Percentiles rank a stretch among this genome's conserved stretches.
These are phyloP conservation scores for Phocides pigmalion DNA, from an alignment of 1,140 invertebrate genomes.

Conservation along the genomic window DNA sequence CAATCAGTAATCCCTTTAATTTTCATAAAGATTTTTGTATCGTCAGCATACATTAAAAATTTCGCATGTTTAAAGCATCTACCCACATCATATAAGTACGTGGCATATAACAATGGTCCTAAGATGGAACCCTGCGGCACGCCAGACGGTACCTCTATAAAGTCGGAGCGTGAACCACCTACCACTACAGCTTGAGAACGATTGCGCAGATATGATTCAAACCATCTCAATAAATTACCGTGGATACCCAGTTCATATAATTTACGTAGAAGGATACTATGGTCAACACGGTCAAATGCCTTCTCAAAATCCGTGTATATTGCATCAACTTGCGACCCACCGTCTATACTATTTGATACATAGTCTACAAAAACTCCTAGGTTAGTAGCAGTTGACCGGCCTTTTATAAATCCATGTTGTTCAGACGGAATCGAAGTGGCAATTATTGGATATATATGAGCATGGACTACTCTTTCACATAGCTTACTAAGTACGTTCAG, in stretches of 20 bases:
- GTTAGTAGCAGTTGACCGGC: conserved; percentile 30
- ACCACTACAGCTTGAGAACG: conserved; percentile 24
- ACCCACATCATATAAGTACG: conserved; percentile 22
- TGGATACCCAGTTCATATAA: conserved; percentile 19
- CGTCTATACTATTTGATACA: conserved; percentile 20
- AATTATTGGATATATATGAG: conserved; percentile 16
- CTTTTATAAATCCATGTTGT: conserved; percentile 35
- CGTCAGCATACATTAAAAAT: conserved; percentile 22
- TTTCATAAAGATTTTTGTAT: conserved; percentile 13
- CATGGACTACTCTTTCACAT: conserved; percentile 22
- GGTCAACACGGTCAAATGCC: too few relatives aligned
- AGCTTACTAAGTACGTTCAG: conserved; percentile 27
- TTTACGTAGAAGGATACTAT: conserved; percentile 34
- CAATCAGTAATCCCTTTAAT: background rate
- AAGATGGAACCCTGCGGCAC: conserved; percentile 29
- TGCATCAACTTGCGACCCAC: too few relatives aligned
- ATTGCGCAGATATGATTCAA: conserved; percentile 25
- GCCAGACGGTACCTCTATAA: conserved; percentile 10
- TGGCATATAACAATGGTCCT: conserved; percentile 18
- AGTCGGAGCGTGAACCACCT: conserved; percentile 16
- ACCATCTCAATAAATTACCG: conserved; percentile 28
- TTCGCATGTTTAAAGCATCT: conserved; percentile 11
- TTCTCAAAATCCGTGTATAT: too few relatives aligned
- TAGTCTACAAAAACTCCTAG: conserved; percentile 18
- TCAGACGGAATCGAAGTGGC: conserved; percentile 10